A percentile compares a stretch with the other conserved stretches of the same genome.
Conservation (phyloP, 1,140 invertebrate species). For the Pomacea maculata region DNA sequence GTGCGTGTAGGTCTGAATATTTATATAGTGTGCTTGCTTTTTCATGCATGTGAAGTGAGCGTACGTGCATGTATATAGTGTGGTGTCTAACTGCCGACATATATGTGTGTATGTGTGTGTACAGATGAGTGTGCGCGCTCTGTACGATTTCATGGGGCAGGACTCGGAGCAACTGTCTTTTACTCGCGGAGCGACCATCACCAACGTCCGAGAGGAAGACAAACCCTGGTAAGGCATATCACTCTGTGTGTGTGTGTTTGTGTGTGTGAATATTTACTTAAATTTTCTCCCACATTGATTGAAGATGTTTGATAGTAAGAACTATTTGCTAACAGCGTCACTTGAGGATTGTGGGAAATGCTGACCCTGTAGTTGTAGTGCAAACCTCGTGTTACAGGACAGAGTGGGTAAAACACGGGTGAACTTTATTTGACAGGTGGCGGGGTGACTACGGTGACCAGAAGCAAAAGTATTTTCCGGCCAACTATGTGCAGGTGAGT, state of each 20-base stretch:
- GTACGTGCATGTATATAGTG: too few species aligned
- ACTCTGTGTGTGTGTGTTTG: neutral
- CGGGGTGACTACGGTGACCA: slow-evolving; percentile 91
- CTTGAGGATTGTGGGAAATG: too few species aligned
- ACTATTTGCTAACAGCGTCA: neutral
- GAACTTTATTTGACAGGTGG: slow-evolving; percentile 70
- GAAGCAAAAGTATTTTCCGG: slow-evolving; percentile 89
- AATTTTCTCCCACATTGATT: too few species aligned
- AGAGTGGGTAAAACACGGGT: too few species aligned
- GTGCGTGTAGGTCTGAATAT: too few species aligned
- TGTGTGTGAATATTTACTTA: neutral
- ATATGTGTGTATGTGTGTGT: neutral
- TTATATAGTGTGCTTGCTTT: too few species aligned
- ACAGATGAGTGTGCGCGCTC: slow-evolving; percentile 80
- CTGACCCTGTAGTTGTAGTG: neutral
- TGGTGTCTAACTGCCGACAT: too few species aligned
- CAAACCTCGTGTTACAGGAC: slow-evolving; percentile 8
- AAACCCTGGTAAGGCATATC: slow-evolving; percentile 74
- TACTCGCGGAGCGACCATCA: slow-evolving; percentile 91
- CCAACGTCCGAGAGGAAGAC: slow-evolving; percentile 85
- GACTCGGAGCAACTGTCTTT: slow-evolving; percentile 90
- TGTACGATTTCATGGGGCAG: slow-evolving; percentile 82
- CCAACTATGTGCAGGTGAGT: slow-evolving; percentile 82
- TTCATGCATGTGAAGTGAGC: too few species aligned
- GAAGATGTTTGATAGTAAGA: neutral